Percentiles rank a stretch among this genome's conserved stretches.
Evolutionary conservation across 2,888 invertebrate genomes (phyloP).

Genomic region (Heliconius ismenius): DNA sequence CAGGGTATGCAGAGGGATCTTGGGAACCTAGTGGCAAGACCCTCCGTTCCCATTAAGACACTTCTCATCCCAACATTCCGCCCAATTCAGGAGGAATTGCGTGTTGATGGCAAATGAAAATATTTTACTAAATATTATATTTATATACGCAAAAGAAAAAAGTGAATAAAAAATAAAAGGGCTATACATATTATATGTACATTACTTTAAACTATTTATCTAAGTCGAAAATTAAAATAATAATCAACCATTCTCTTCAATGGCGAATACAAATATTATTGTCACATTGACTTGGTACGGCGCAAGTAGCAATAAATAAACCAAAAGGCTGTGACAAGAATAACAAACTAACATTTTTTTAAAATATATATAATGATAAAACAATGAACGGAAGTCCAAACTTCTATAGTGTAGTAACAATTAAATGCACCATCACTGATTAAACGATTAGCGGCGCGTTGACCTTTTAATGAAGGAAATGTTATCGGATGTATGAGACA

Average conservation of each 20-base stretch:
- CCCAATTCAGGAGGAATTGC: no score
- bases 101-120: no score
- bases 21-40: no score
- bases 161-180: no score
- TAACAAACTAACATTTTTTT: constrained; percentile 12
- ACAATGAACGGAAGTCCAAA: constrained; percentile 50
- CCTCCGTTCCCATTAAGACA: no score
- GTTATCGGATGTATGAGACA: constrained; percentile 22
- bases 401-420: constrained; percentile 45
- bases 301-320: constrained; percentile 8
- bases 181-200: no score
- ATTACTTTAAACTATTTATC: no score
- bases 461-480: constrained; percentile 40
- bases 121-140: no score
- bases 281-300: background rate
- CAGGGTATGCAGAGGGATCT: no score
- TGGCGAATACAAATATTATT: background rate
- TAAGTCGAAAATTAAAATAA: background rate
- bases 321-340: constrained; percentile 15
- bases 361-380: constrained; percentile 15
- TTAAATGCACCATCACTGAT: constrained; percentile 47
- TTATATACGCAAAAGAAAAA: no score
- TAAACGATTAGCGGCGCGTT: constrained; percentile 43
- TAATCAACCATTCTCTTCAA: background rate
- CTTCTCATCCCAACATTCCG: no score